Base-by-base conservation (phyloP, 2,113 vertebrate genomes). In the Boleophthalmus pectinirostris region DNA sequence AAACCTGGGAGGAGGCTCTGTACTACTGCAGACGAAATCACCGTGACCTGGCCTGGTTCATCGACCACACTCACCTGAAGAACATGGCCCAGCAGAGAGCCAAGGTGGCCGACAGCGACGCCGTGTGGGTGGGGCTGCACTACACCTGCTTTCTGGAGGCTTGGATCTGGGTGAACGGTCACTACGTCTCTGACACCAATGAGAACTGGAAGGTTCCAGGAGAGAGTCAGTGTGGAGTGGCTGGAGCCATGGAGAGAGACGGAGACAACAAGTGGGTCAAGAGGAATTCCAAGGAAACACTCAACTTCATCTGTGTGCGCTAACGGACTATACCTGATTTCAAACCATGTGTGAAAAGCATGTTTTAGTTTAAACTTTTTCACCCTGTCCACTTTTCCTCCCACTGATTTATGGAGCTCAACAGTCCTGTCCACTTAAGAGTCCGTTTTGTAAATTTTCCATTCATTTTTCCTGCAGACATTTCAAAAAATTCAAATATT, bases 101-200 rank as follows among this genome's bases (percentile, higher is more conserved):
- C 54, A 67, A 76, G 66, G 6, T 5, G 0, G 67, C 77, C 35
- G 0, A 16, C 5, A 75, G 35, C 24, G 0, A 0, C 20, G 47
- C 16, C 84, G n/a, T n/a, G n/a, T n/a, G n/a, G n/a, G n/a, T n/a
- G n/a, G n/a, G n/a, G n/a, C n/a, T n/a, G n/a, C n/a, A n/a, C n/a
- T n/a, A n/a, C n/a, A n/a, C n/a, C n/a, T n/a, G n/a, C n/a, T n/a
- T n/a, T n/a, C n/a, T n/a, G 51, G 64, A 43, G 0, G 16, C 80
- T 0, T 87, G 88, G 78, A 68, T 80, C 70, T 86, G 82, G 85
- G 69, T 85, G 70, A 81, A 0, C 24, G 68, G 79, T 1, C 4
- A 65, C 15, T 0, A 0, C 0, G 53, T 77, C 60, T 2, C 0
- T 5, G 23, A 24, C 23, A 3, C 0, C 38, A 75, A 70, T 38